A percentile compares a stretch with the other conserved stretches of the same genome.
These are phyloP conservation scores for Betta splendens DNA, from an alignment of 2,797 vertebrate genomes.

Conservation along the genomic window DNA sequence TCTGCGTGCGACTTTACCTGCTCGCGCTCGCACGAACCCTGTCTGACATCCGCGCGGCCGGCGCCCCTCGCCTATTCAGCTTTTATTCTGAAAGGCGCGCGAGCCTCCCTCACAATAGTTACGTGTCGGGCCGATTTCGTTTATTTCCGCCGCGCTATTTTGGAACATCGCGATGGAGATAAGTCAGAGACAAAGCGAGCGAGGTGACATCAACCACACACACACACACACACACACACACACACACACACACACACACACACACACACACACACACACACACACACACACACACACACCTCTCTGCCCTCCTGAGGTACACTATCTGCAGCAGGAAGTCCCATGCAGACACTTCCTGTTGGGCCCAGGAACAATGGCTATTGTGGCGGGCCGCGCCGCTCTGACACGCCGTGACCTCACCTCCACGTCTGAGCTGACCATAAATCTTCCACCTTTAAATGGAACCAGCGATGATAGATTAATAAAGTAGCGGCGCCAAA, in stretches of 20 bases:
- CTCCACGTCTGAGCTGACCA: conserved; percentile 77
- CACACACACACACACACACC: conserved; percentile 42
- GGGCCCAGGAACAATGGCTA: conserved; percentile 81
- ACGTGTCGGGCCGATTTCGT: neutral
- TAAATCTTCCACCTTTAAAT: conserved; percentile 82
- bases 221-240: conserved; percentile 34
- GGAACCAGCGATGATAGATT: conserved; percentile 76
- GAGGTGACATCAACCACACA: conserved; percentile 35
- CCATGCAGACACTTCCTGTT: conserved; percentile 81
- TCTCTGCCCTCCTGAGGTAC: conserved; percentile 70
- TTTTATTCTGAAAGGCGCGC: neutral
- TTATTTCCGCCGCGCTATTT: neutral
- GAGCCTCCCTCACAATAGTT: neutral
- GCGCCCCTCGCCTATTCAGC: conserved; percentile 9
- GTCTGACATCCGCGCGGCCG: conserved; percentile 12
- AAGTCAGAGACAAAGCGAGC: conserved; percentile 3
- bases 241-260: conserved; percentile 42
- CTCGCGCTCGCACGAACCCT: conserved; percentile 5
- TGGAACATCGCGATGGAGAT: neutral
- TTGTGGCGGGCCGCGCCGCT: conserved; percentile 71
- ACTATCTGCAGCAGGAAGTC: conserved; percentile 82
- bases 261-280: conserved; percentile 30
- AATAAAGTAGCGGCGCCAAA: conserved; percentile 67
- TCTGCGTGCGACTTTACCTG: conserved; percentile 18
- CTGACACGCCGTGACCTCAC: conserved; percentile 83